Evolutionary conservation across 2,113 vertebrate species (phyloP).

Genomic region (Vombatus ursinus): DNA sequence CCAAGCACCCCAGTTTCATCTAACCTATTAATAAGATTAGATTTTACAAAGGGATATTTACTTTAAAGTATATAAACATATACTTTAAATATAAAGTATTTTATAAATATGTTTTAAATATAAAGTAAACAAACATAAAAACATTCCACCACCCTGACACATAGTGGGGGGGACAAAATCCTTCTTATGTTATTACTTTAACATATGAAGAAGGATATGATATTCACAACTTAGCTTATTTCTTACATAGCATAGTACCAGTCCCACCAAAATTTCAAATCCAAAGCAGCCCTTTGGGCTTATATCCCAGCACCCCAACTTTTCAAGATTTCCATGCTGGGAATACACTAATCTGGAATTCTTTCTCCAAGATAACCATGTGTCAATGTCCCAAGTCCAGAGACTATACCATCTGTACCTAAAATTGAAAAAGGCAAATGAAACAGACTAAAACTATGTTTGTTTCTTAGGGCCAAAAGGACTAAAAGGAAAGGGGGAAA

Average conservation of each 20-base stretch:
- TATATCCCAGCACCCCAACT: not conserved
- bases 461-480: not conserved
- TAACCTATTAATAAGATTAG: not conserved
- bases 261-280: not conserved
- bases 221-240: not conserved
- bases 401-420: not conserved
- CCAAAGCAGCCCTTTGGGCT: not conserved
- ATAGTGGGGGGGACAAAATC: not conserved
- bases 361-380: not conserved
- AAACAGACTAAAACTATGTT: not conserved
- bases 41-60: not conserved
- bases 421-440: not conserved
- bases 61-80: no score
- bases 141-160: not conserved
- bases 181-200: not conserved
- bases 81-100: no score
- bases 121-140: not conserved
- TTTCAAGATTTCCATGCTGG: not conserved
- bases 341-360: not conserved
- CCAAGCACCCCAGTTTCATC: not conserved
- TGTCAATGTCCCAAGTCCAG: not conserved
- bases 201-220: not conserved
- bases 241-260: not conserved
- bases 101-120: no score
- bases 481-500: not conserved